Base-by-base conservation (phyloP, 2,797 vertebrate species). In the Pipistrellus nathusii region DNA sequence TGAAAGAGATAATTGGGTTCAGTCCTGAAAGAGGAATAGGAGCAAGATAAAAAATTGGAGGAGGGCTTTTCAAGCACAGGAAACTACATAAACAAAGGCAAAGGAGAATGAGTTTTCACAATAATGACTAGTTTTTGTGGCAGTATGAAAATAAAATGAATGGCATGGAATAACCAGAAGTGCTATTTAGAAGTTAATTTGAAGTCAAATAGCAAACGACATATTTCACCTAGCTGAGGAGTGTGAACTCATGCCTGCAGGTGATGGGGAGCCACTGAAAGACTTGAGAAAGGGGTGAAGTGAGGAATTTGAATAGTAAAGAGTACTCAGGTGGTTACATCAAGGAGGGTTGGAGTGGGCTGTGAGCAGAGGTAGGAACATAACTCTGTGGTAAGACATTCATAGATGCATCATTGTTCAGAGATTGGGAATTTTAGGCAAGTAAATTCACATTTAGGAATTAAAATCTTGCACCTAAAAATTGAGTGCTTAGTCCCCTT, bases 81-180 rank as follows among this genome's bases (percentile, higher is more conserved):
- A 81, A 20, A 13, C 81, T 53, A 32, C 53, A 51, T 53, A 23
- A n/a, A 17, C 23, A 18, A 73, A 78, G 53, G 66, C 84, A 44
- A 89, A 71, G 62, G 27, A 82, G 35, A 48, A 59, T 25, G 3
- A 3, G 25, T 38, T 86, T 94, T 48, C 73, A 88, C 69, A 85
- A 73, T 69, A 87, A 64, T 78, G 57, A 48, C 57, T 81, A 44
- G 8, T 51, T 73, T 87, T 80, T 80, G 10, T 83, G 68, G 15
- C 20, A 88, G 15, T 18, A 48, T 44, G 10, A 87, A 87, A 81
- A 90, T 48, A 80, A 94, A 87, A 82, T n/a, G 35, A 87, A 78
- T 30, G 20, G 13, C 32, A 85, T 27, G 21, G 18, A 87, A 41
- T 87, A 76, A 35, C 15, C 62, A 73, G 18, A 85, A 20, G 25